These are phyloP conservation scores for Ceratothoa steindachneri DNA, from an alignment of 2,888 invertebrate species.

Conservation along the genomic window DNA sequence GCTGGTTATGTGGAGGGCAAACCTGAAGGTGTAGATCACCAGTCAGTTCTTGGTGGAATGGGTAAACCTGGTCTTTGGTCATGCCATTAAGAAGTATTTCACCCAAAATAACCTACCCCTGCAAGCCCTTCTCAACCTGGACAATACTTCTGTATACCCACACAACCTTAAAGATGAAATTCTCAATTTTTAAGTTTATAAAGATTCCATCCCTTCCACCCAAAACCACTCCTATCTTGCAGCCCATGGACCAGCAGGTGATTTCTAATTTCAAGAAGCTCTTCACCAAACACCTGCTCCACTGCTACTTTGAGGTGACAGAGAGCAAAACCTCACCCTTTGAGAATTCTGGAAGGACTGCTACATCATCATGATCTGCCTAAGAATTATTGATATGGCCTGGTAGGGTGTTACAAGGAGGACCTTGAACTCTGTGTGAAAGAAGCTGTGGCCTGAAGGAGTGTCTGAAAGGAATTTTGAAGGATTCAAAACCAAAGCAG, in stretches of 20 bases:
- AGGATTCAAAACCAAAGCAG: background rate
- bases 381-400: conserved; percentile 41
- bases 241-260: too few species aligned
- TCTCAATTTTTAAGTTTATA: conserved; percentile 26
- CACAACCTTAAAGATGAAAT: conserved; percentile 19
- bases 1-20: background rate
- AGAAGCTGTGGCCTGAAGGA: background rate
- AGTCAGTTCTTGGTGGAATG: conserved; percentile 17
- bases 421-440: conserved; percentile 18
- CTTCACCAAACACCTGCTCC: too few species aligned
- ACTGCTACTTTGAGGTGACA: too few species aligned
- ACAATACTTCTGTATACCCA: conserved; percentile 49
- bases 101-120: conserved; percentile 49
- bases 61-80: conserved; percentile 37
- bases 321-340: conserved; percentile 44
- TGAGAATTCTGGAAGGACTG: conserved; percentile 46
- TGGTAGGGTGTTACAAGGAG: too few species aligned
- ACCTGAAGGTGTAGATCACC: conserved; percentile 6
- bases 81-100: conserved; percentile 50
- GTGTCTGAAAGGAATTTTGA: background rate
- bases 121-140: too few species aligned
- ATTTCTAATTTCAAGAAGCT: too few species aligned
- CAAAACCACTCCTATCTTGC: conserved; percentile 40
- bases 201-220: conserved; percentile 19
- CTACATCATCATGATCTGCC: conserved; percentile 36